Evolutionary conservation across 2,113 vertebrate genomes (phyloP), one percentile per base, ranked within the genome.

Genomic region (Melanostigma gelatinosum): DNA sequence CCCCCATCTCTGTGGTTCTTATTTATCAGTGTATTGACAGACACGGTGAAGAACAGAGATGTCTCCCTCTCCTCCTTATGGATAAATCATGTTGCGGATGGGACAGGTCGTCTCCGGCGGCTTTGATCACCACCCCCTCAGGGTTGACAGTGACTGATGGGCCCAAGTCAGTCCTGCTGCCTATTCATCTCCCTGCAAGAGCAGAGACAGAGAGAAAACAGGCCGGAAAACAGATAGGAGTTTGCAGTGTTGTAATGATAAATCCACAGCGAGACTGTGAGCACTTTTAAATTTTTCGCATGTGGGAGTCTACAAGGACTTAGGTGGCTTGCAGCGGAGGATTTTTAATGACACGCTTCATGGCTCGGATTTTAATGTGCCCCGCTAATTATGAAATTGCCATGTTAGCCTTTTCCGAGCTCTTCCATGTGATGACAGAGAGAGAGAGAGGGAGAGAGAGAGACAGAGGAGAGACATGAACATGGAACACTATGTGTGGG

Each of bases 301-400:
- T 44, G 36, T 66, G 63, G 77, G 81, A 80, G 70, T 69, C 67
- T 29, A 58, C 40, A 76, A 66, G 74, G 62, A 52, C 24, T 7
- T 61, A 78, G 74, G 70, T 64, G 76, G 81, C 69, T 84, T 11
- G 50, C 36, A 72, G 79, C 82, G 70, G 57, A 67, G 61, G 54
- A 75, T 42, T 92, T 87, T 86, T 90, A 93, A 92, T 87, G 91
- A 77, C 76, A 72, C 75, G 86, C 77, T 89, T 87, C 86, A 87
- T 18, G 75, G 77, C 52, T 88, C 55, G 15, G 48, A 81, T 86
- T 94, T 88, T 86, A 93, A 90, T 78, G 81, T 70, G 64, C 54
- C 60, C 57, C 46, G n/a, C 73, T 93, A 90, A 92, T 90, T 87
- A 87, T 55, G 80, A 92, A 60, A 75, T 65, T 69, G 79, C 76